Base-by-base conservation (phyloP, 1,140 invertebrate genomes). In the Aphis craccivora region DNA sequence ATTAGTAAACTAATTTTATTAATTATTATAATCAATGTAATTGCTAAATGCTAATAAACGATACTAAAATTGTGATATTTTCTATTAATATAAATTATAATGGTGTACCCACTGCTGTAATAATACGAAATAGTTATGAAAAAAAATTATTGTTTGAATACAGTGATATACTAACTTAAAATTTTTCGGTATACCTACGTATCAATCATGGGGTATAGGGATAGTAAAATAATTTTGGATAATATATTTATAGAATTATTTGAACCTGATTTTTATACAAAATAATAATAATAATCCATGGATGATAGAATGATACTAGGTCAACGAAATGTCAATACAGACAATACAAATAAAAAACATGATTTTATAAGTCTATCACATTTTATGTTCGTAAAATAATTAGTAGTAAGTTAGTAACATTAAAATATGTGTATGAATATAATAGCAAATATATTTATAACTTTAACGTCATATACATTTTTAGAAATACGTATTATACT, bases 261-360 rank as follows among this genome's bases (percentile, higher is more conserved):
- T 35, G 14, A n/a, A 5, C 0, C 5, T 14, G 30, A 76, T 76
- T n/a, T 76, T 76, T 2, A 76, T 76, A n/a, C n/a, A 14, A 5
- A 18, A 76, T 40, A 40, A 40, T 40, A 51, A 18, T n/a, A 76
- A 76, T 76, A n/a, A n/a, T 76, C 30, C 30, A 11, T 67, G 11
- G 9, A n/a, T n/a, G n/a, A n/a, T n/a, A n/a, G n/a, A 11, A 30
- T 40, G 8, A 3, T 67, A 67, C 30, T n/a, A 76, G 48, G 48
- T 51, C 48, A 3, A 40, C 37, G 37, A 40, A 40, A 40, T 40
- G 37, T 40, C 37, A 40, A 40, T 40, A n/a, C n/a, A 67, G 14
- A n/a, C 60, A n/a, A 76, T 76, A 76, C n/a, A 67, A 67, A 67
- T 67, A 67, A 14, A n/a, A 67, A 67, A 67, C n/a, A 67, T 67